Conservation (phyloP, 2,797 vertebrate species). For the Enteromius thamalakanensis region DNA sequence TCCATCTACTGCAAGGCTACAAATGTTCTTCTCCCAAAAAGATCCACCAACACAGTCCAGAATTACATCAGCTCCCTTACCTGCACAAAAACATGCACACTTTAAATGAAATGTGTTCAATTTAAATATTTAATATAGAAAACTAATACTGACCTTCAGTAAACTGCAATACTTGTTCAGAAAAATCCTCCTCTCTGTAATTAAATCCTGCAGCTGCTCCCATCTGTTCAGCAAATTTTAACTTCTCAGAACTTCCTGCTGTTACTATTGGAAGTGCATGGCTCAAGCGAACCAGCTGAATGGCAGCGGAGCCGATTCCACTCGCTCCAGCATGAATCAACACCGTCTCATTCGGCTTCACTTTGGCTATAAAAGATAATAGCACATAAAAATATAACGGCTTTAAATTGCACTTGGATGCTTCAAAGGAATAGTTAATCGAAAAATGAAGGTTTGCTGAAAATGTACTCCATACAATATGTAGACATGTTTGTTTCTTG, state of each 20-base stretch:
- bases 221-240: slow-evolving; percentile 71
- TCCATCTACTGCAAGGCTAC: slow-evolving; percentile 79
- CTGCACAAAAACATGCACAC: slow-evolving; percentile 62
- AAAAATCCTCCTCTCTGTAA: slow-evolving; percentile 83
- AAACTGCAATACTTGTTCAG: slow-evolving; percentile 74
- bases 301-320: slow-evolving; percentile 84
- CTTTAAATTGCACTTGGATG: background rate
- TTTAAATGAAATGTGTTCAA: background rate
- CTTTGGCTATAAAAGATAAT: slow-evolving; percentile 71
- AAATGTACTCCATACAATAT: background rate
- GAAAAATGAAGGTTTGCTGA: background rate
- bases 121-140: background rate
- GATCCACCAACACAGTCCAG: slow-evolving; percentile 84
- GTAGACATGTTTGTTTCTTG: background rate
- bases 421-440: background rate
- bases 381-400: background rate
- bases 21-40: slow-evolving; percentile 85
- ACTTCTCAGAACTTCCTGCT: slow-evolving; percentile 80
- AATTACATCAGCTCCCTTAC: slow-evolving; percentile 83
- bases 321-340: slow-evolving; percentile 85
- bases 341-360: slow-evolving; percentile 81
- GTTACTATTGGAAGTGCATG: slow-evolving; percentile 82
- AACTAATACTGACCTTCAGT: slow-evolving; percentile 76
- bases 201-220: slow-evolving; percentile 85
- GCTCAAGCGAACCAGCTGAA: slow-evolving; percentile 81